Percentiles rank a stretch among this genome's conserved stretches.
Conservation (phyloP, 2,797 vertebrate species). For the Enteromius trimaculatus region DNA sequence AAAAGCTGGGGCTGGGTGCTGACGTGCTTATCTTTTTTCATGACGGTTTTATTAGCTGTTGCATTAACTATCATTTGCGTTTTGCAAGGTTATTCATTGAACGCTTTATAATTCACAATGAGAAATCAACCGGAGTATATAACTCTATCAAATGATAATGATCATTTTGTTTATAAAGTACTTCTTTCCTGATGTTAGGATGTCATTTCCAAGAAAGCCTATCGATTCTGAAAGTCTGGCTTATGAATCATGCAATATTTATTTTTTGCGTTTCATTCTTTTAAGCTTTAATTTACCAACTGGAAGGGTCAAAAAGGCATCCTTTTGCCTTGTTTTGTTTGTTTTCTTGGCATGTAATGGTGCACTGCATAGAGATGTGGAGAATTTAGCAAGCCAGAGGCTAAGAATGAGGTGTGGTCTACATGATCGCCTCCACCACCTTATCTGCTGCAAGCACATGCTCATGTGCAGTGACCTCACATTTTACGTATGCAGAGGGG, state of each 20-base stretch:
- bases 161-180: not conserved
- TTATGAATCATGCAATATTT: slow-evolving; percentile 9
- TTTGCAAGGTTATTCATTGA: not conserved
- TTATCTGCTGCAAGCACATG: slow-evolving; percentile 50
- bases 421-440: not conserved
- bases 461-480: not conserved
- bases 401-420: slow-evolving; percentile 50
- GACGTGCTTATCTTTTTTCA: not conserved
- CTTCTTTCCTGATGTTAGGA: not conserved
- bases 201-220: not conserved
- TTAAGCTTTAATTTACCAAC: not conserved
- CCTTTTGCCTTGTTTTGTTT: not conserved
- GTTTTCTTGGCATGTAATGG: not conserved
- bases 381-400: not conserved
- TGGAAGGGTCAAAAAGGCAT: not conserved
- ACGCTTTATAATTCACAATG: not conserved
- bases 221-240: not conserved
- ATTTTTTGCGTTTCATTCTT: not conserved
- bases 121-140: not conserved
- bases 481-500: slow-evolving; percentile 24
- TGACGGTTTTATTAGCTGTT: not conserved
- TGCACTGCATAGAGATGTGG: not conserved
- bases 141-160: no score
- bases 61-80: not conserved
- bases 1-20: slow-evolving; percentile 23